Base-by-base conservation (phyloP, 2,888 invertebrate species). In the Ophioninae sp. region DNA sequence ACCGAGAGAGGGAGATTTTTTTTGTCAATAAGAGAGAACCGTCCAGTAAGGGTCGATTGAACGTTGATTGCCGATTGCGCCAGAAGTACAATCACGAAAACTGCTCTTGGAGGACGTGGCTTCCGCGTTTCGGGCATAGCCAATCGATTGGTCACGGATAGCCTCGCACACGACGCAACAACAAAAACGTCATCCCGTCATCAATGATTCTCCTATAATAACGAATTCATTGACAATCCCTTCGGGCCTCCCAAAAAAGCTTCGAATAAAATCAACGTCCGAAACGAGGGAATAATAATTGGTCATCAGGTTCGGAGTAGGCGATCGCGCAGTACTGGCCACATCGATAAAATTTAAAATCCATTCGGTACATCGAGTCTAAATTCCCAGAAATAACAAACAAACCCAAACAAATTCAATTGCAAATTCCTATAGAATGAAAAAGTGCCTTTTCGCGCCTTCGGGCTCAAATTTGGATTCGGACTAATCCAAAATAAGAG, bases 311-410 rank as follows among this genome's bases (percentile, higher is more conserved):
- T 22, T 64, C 6, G 39, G 39, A 20, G 59, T 69, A 69, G 37
- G 44, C 51, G 51, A 17, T 44, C 61, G 9, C 17, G n/a, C 2
- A 37, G 20, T 20, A 41, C 22, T n/a, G n/a, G n/a, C n/a, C n/a
- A n/a, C 39, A 39, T 39, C 39, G 7, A 39, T 39, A 6, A 5
- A 5, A 39, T 39, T 7, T 7, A 39, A 39, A 6, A 5, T 6
- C 7, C 39, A 63, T 13, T n/a, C 63, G 23, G 64, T 56, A 41
- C 22, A 39, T 64, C 61, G 23, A 41, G 22, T 10, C 23, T 41
- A 64, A 56, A 78, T 78, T 78, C 63, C 61, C 30, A 20, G 51
- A 2, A 20, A 22, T 59, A 69, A n/a, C 37, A 20, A 51, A 20
- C 22, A 30, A 63, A 61, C 20, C 20, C 20, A 9, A 23, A 61